phyloP scores from a whole-genome alignment of 1,140 invertebrate genomes.

The Helicoverpa zea region DNA sequence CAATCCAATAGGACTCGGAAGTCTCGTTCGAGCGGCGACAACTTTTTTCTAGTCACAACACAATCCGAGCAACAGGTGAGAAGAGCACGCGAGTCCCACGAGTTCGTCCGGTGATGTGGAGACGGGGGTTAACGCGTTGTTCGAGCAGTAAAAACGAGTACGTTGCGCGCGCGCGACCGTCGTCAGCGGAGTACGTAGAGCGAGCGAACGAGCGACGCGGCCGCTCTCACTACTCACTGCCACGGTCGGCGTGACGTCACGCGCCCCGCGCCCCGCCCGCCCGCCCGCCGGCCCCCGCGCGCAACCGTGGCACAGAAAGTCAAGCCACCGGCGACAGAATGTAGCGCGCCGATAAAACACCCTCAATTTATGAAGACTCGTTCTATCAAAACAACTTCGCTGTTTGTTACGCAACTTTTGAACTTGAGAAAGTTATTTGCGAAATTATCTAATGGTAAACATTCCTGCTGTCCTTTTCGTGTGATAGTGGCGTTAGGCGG shows the following conservation, averaged over 20 bases:
- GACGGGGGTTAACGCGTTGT: constrained; percentile 69
- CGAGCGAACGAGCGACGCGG: constrained; percentile 81
- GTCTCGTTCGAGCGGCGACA: constrained; percentile 56
- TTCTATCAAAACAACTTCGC: constrained; percentile 76
- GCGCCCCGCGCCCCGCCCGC: constrained; percentile 57
- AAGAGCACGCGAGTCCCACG: constrained; percentile 68
- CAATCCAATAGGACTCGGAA: constrained; percentile 67
- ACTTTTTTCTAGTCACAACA: constrained; percentile 69
- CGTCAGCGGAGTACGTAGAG: constrained; percentile 82
- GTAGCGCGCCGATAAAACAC: constrained; percentile 80
- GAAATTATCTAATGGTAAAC: constrained; percentile 45
- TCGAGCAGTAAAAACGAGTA: constrained; percentile 70
- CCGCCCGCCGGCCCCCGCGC: constrained; percentile 59
- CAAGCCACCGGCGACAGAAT: constrained; percentile 77
- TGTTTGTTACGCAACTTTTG: constrained; percentile 74
- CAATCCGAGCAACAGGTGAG: constrained; percentile 72
- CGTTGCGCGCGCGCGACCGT: constrained; percentile 83
- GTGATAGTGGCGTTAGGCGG: not conserved
- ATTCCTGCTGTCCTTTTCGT: constrained; percentile 40
- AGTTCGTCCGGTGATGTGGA: constrained; percentile 65
- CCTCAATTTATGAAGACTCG: constrained; percentile 79
- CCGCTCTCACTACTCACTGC: constrained; percentile 85
- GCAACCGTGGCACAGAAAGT: constrained; percentile 81
- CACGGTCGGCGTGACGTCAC: constrained; percentile 86
- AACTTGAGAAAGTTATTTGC: constrained; percentile 69